Evolutionary conservation across 2,888 invertebrate genomes (phyloP), one percentile per base, ranked within the genome.

Genomic region (Bunonema sp.): DNA sequence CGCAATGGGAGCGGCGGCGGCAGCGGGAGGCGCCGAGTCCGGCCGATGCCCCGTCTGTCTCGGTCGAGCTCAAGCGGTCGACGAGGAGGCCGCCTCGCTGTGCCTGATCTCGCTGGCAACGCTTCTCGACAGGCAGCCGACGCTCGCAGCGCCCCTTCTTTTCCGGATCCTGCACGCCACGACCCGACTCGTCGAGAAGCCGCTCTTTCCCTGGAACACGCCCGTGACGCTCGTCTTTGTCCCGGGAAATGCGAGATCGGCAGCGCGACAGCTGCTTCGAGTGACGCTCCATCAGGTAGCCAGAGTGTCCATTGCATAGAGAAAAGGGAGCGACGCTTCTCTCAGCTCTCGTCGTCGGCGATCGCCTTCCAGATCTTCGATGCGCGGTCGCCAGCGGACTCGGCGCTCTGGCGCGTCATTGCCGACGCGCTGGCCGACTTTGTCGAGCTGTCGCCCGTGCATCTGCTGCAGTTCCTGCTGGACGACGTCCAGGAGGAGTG

Each of bases 191-290:
- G 61, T 69, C 31, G 53, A 62, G 38, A 44, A 52, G 19, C 59
- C 67, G 2, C 49, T 59, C 38, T 65, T 60, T 37, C 61, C 68
- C 7, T 68, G 68, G 68, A 61, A 68, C 37, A 52, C 54, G 12
- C n/a, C n/a, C n/a, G n/a, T n/a, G n/a, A 48, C 53, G 2, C 59
- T 59, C 16, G 49, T 84, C 30, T 84, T 89, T 49, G 76, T 91
- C 51, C 88, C 93, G 0, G 89, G 91, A 46, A 86, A 88, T 67
- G 84, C 85, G 3, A 81, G 85, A 49, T 87, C 86, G 67, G 88
- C 93, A 22, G 91, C 91, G 19, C 82, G 88, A 69, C 97, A 97
- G 74, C 89, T 93, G 74, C 76, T 97, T 45, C 79, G 97, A 55
- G 93, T 91, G 69, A 83, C 87, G 46, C 76, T 97, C 40, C 93